Conservation (phyloP, 2,888 invertebrate genomes). For the Protula sp. region DNA sequence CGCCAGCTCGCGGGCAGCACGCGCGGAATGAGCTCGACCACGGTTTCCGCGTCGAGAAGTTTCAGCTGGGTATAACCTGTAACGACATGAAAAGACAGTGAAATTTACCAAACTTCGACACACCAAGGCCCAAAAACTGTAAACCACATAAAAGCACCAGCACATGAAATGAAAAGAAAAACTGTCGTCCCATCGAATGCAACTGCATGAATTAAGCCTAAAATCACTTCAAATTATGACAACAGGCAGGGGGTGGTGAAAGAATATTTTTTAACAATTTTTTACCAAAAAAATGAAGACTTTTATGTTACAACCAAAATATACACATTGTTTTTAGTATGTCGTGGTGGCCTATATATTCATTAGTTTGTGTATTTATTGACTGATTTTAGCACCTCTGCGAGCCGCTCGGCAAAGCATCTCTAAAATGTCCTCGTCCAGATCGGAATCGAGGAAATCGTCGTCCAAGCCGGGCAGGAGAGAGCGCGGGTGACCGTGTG, state of each 20-base stretch:
- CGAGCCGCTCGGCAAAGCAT: constrained; percentile 6
- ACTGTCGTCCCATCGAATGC: no score
- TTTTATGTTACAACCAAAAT: background rate
- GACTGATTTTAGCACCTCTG: constrained; percentile 15
- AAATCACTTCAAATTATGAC: no score
- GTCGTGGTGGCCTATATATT: no score
- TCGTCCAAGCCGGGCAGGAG: constrained; percentile 18
- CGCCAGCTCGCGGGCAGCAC: constrained; percentile 23
- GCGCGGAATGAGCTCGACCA: constrained; percentile 17
- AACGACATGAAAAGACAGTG: constrained; percentile 4
- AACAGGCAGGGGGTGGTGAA: no score
- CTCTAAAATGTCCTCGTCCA: constrained; percentile 19
- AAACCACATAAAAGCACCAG: no score
- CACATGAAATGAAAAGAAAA: no score
- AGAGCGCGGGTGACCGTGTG: constrained; percentile 6
- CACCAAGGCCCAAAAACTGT: no score
- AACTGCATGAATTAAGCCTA: no score
- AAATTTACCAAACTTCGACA: no score
- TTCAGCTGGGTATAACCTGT: constrained; percentile 25
- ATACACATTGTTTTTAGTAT: background rate
- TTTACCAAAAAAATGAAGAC: background rate
- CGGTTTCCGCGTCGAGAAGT: constrained; percentile 9
- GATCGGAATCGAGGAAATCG: constrained; percentile 21
- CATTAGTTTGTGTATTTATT: no score
- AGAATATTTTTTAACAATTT: no score